Percentiles rank a stretch among this genome's conserved stretches.
Conservation (phyloP, 2,888 invertebrate species). For the Ichneumoninae sp. region DNA sequence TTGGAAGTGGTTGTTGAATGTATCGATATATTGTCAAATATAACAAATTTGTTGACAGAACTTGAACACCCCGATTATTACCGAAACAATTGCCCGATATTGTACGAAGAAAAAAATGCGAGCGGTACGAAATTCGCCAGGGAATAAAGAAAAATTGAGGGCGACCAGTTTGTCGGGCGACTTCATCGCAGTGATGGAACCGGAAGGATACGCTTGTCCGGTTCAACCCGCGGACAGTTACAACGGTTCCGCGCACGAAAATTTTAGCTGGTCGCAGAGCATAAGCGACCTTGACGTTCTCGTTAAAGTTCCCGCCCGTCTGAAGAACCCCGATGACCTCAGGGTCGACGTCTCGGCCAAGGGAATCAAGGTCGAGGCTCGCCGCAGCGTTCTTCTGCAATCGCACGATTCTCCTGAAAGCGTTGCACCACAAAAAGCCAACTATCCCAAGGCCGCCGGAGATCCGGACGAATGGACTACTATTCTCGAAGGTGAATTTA, state of each 20-base stretch:
- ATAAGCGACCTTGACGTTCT: conserved; percentile 91
- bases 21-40: conserved; percentile 73
- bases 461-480: conserved; percentile 82
- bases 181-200: conserved; percentile 58
- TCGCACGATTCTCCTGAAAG: conserved; percentile 23
- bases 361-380: conserved; percentile 80
- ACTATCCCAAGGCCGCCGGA: conserved; percentile 45
- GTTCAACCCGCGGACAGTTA: conserved; percentile 88
- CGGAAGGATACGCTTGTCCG: conserved; percentile 65
- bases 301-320: conserved; percentile 86
- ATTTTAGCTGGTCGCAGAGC: conserved; percentile 94
- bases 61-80: neutral
- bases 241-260: conserved; percentile 92
- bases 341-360: conserved; percentile 87
- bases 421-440: conserved; percentile 13
- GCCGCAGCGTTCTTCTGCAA: conserved; percentile 61
- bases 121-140: neutral
- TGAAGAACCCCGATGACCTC: conserved; percentile 89
- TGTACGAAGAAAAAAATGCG: conserved; percentile 9
- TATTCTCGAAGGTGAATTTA: conserved; percentile 88
- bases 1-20: conserved; percentile 73
- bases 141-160: conserved; percentile 74
- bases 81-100: neutral
- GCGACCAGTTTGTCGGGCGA: conserved; percentile 3
- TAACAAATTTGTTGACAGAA: conserved; percentile 74